Conservation (phyloP, 1,140 invertebrate species). For the Camponotus floridanus region DNA sequence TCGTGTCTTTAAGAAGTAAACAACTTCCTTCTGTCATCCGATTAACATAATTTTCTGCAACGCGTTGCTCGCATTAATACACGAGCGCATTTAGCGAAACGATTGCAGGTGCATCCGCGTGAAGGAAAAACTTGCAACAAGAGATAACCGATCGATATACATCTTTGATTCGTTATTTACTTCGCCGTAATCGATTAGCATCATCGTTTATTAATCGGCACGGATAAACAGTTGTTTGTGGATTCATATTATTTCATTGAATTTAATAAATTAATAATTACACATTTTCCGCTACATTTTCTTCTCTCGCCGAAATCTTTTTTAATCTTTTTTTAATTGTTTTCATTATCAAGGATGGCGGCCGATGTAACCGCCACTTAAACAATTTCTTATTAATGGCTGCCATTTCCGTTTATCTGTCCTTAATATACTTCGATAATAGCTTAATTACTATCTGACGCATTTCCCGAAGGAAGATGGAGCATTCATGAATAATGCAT, state of each 20-base stretch:
- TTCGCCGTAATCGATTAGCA: neutral
- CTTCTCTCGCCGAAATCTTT: neutral
- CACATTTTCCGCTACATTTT: neutral
- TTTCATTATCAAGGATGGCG: no score
- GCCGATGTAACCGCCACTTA: conserved; percentile 35
- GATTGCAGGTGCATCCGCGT: conserved; percentile 6
- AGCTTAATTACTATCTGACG: conserved; percentile 59
- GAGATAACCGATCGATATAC: neutral
- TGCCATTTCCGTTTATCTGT: conserved; percentile 36
- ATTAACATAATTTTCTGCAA: conserved; percentile 57
- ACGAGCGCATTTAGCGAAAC: neutral
- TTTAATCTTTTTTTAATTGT: neutral
- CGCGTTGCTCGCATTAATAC: conserved; percentile 46
- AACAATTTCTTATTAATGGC: conserved; percentile 62
- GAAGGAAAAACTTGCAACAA: neutral
- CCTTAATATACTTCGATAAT: conserved; percentile 15
- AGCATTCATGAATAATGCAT: conserved; percentile 61
- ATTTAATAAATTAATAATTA: conserved; percentile 9
- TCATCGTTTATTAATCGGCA: conserved; percentile 29
- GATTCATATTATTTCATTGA: conserved; percentile 10
- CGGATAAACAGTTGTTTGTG: neutral
- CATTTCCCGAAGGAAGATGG: conserved; percentile 9
- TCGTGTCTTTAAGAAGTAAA: conserved; percentile 46
- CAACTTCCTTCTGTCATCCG: conserved; percentile 40
- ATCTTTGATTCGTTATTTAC: neutral